Base-by-base conservation (phyloP, 30 jellyfish, hydroid and myxozoan species). In the Chironex yamaguchii region DNA sequence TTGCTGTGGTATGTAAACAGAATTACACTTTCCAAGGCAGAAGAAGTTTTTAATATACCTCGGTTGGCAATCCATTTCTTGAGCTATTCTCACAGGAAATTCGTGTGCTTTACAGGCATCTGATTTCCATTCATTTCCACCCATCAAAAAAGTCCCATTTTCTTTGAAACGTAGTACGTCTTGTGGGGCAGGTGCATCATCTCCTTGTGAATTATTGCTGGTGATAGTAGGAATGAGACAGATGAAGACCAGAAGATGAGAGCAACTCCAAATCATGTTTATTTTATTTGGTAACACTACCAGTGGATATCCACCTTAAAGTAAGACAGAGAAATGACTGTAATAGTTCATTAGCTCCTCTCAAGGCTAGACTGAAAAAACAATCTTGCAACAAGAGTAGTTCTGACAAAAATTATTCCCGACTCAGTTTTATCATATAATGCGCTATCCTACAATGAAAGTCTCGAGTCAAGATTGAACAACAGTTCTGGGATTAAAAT, bases 11-110 rank as follows among this genome's bases (percentile, higher is more conserved):
- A 89, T 81, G 82, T 67, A 89, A 21, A 89, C 17, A 0, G 97
- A 89, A 32, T 81, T 89, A 29, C 97, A 89, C 28, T 51, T 71
- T 31, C 97, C 97, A 71, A 52, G 36, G 33, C 97, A 89, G 48
- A 33, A 71, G 36, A 51, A 71, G 50, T 70, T 89, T 70, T 63
- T 74, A 24, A 70, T 28, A 29, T 20, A 24, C 36, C 49, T 89
- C 34, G 76, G 50, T 33, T 33, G 74, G 71, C 97, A 89, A 13
- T 49, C 33, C 36, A 29, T 13, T 29, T 79, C 89, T 42, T 17
- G 9, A 34, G 77, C 95, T 34, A 85, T 17, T 21, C 48, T 29
- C 95, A 85, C 74, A 36, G 1, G 24, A 50, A 71, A 48, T 31
- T 54, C 78, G 58, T 85, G 73, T 26, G 75, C 76, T 42, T 72